These are phyloP conservation scores for Tinea trinotella DNA, from an alignment of 2,888 invertebrate species.

Conservation along the genomic window DNA sequence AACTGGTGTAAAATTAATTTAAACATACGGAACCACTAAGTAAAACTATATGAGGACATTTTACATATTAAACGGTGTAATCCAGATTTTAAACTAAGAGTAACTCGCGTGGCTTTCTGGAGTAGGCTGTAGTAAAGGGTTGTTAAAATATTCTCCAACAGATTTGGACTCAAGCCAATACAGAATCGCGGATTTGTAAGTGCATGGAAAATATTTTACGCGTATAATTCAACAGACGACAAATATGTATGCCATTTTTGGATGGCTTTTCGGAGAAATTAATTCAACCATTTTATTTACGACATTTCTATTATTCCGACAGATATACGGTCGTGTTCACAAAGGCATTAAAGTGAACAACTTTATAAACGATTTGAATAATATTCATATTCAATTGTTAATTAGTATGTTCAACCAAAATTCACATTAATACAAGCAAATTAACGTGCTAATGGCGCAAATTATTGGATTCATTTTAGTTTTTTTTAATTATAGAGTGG, in stretches of 20 bases:
- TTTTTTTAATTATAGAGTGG: no score
- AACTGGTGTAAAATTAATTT: background rate
- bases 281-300: background rate
- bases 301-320: background rate
- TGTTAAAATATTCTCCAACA: conserved; percentile 9
- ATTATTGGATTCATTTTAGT: no score
- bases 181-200: background rate
- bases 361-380: background rate
- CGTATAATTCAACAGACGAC: conserved; percentile 6
- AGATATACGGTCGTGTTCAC: background rate
- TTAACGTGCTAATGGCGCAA: no score
- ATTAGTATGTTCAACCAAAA: background rate
- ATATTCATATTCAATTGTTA: no score
- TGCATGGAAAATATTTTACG: conserved; percentile 7
- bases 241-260: conserved; percentile 5
- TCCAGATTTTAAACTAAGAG: conserved; percentile 7
- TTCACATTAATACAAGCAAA: no score
- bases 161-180: conserved; percentile 5
- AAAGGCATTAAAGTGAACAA: no score
- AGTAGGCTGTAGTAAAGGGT: conserved; percentile 9
- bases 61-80: background rate
- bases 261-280: background rate
- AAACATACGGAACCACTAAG: background rate
- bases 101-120: background rate
- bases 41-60: background rate